Percentiles rank a stretch among this genome's conserved stretches.
Evolutionary conservation across 1,140 invertebrate species (phyloP).

Genomic region (Drosophila jambulina): DNA sequence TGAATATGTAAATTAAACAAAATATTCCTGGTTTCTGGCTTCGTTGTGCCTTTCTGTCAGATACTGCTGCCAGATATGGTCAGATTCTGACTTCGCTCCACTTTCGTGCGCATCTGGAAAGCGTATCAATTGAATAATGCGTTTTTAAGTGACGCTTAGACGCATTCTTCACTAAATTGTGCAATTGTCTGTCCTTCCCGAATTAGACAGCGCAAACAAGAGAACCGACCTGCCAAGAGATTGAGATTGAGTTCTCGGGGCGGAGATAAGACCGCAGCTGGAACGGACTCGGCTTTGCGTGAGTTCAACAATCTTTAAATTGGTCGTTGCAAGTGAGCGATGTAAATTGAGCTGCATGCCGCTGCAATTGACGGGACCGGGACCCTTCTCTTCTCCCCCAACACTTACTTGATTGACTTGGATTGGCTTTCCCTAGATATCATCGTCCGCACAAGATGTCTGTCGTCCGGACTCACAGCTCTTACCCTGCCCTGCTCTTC

Average conservation of each 20-base stretch:
- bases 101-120: constrained; percentile 9
- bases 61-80: background rate
- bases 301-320: constrained; percentile 77
- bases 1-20: background rate
- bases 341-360: constrained; percentile 38
- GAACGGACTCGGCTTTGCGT: constrained; percentile 24
- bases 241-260: constrained; percentile 46
- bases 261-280: constrained; percentile 55
- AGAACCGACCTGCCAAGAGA: background rate
- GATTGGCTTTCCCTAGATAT: constrained; percentile 28
- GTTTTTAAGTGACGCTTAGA: constrained; percentile 83
- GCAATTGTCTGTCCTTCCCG: constrained; percentile 71
- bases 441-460: constrained; percentile 31
- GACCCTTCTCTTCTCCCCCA: constrained; percentile 1
- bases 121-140: constrained; percentile 79
- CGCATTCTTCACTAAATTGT: constrained; percentile 81
- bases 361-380: constrained; percentile 11
- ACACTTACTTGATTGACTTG: constrained; percentile 37
- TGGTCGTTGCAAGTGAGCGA: constrained; percentile 31
- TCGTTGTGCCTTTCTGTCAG: background rate
- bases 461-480: constrained; percentile 1
- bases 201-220: constrained; percentile 55
- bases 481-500: background rate
- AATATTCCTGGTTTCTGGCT: background rate
- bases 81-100: background rate